Percentiles rank a stretch among this genome's conserved stretches.
These are phyloP conservation scores for Hycleus phaleratus DNA, from an alignment of 1,140 invertebrate species.

Conservation along the genomic window DNA sequence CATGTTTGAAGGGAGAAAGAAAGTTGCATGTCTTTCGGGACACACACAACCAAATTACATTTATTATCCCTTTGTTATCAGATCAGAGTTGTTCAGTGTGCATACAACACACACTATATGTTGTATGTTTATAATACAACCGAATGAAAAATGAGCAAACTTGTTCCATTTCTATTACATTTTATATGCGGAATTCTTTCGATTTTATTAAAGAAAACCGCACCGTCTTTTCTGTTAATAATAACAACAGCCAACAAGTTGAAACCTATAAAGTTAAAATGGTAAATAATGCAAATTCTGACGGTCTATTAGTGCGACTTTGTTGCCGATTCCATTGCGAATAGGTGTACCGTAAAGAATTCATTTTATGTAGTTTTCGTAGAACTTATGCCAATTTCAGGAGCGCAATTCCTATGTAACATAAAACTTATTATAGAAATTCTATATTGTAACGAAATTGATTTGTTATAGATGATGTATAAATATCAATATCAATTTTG, in stretches of 20 bases:
- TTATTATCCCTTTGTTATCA: slow-evolving; percentile 2
- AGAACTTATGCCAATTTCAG: no score
- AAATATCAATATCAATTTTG: slow-evolving; percentile 2
- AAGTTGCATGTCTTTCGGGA: no score
- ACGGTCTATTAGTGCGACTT: slow-evolving; percentile 12
- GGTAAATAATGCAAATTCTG: slow-evolving; percentile 14
- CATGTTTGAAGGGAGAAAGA: no score
- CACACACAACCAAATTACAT: slow-evolving; percentile 1
- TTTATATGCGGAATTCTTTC: not conserved
- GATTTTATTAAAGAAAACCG: slow-evolving; percentile 1
- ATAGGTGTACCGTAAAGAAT: no score
- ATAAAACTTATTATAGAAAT: no score
- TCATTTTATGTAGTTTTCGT: no score
- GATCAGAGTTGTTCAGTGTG: not conserved
- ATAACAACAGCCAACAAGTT: not conserved
- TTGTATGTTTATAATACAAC: no score
- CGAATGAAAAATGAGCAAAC: slow-evolving; percentile 3
- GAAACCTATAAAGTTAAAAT: slow-evolving; percentile 7
- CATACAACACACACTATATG: no score
- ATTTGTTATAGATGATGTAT: not conserved
- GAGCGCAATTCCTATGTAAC: no score
- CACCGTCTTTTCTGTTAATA: slow-evolving; percentile 3
- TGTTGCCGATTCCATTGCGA: slow-evolving; percentile 1
- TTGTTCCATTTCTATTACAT: not conserved
- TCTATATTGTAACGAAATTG: not conserved